A percentile compares a stretch with the other conserved stretches of the same genome.
phyloP scores from a whole-genome alignment of 2,888 invertebrate species.

The Mesorhabditis spiculigera region DNA sequence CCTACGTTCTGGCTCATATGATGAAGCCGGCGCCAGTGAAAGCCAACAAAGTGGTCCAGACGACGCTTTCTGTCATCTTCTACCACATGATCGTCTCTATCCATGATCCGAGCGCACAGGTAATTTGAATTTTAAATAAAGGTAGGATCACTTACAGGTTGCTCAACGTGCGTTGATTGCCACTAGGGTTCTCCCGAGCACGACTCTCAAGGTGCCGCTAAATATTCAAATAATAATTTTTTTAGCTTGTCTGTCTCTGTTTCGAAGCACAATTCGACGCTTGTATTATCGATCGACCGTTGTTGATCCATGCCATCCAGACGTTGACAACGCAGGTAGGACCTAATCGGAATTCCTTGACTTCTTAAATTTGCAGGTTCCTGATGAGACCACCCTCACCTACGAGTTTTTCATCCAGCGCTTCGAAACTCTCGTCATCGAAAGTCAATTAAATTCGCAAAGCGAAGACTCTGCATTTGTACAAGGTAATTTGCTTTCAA shows the following conservation, averaged over 20 bases:
- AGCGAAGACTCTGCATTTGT: slow-evolving; percentile 42
- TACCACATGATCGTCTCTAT: slow-evolving; percentile 91
- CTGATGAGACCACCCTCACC: slow-evolving; percentile 81
- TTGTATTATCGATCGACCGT: slow-evolving; percentile 90
- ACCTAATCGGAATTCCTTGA: not conserved
- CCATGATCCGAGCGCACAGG: slow-evolving; percentile 86
- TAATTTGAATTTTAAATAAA: too few species aligned
- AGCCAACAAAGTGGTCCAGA: slow-evolving; percentile 76
- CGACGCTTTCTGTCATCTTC: slow-evolving; percentile 90
- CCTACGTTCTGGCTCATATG: slow-evolving; percentile 84
- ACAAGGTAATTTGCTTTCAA: slow-evolving; percentile 48
- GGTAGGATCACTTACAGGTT: slow-evolving; percentile 63
- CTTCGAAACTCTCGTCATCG: slow-evolving; percentile 89
- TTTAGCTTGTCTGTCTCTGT: slow-evolving; percentile 67
- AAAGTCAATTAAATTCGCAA: slow-evolving; percentile 76
- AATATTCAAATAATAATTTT: slow-evolving; percentile 9
- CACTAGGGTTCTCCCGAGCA: slow-evolving; percentile 47
- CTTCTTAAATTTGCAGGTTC: slow-evolving; percentile 63
- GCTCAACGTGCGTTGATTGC: slow-evolving; percentile 70
- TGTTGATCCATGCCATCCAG: slow-evolving; percentile 90
- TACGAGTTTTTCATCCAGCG: slow-evolving; percentile 95
- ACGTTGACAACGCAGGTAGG: slow-evolving; percentile 79
- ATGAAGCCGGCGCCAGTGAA: slow-evolving; percentile 84
- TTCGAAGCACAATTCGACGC: slow-evolving; percentile 96
- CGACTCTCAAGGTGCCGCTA: slow-evolving; percentile 31